Evolutionary conservation across 2,113 vertebrate species (phyloP).

Genomic region (Datnioides undecimradiatus): DNA sequence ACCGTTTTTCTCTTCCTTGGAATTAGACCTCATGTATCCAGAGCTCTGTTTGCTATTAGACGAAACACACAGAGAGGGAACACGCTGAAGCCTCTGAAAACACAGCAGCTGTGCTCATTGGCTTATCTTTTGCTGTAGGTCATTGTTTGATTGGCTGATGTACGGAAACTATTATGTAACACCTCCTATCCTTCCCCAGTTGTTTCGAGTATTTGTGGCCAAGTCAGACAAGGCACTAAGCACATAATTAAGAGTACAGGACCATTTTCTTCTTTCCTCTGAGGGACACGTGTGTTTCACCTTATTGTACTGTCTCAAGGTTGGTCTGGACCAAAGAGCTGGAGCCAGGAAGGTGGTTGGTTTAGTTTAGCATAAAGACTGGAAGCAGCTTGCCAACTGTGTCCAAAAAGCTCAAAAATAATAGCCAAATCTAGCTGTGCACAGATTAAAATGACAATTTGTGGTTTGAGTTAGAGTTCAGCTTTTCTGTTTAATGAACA

Average conservation of each 20-base stretch:
- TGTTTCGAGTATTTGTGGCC: background rate
- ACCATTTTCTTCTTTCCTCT: background rate
- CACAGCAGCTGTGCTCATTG: slow-evolving; percentile 29
- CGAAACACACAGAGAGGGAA: slow-evolving; percentile 16
- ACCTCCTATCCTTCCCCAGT: background rate
- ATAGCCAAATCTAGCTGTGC: no score
- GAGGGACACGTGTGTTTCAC: background rate
- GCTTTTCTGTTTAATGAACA: no score
- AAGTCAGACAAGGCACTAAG: background rate
- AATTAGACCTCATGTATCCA: background rate
- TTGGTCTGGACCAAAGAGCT: no score
- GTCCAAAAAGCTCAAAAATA: no score
- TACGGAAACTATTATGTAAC: slow-evolving; percentile 30
- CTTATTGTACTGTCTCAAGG: background rate
- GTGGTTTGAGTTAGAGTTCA: no score
- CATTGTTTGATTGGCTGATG: slow-evolving; percentile 1
- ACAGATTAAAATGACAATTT: no score
- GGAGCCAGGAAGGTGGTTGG: no score
- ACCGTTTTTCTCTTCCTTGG: background rate
- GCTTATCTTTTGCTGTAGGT: slow-evolving; percentile 28
- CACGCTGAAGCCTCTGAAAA: slow-evolving; percentile 14
- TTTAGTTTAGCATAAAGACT: no score
- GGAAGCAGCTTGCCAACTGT: no score
- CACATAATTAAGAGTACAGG: background rate
- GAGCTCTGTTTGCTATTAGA: slow-evolving; percentile 42